A percentile compares a stretch with the other conserved stretches of the same genome.
Conservation (phyloP, 2,113 vertebrate species). For the Cryptomyrus ogoouensis region DNA sequence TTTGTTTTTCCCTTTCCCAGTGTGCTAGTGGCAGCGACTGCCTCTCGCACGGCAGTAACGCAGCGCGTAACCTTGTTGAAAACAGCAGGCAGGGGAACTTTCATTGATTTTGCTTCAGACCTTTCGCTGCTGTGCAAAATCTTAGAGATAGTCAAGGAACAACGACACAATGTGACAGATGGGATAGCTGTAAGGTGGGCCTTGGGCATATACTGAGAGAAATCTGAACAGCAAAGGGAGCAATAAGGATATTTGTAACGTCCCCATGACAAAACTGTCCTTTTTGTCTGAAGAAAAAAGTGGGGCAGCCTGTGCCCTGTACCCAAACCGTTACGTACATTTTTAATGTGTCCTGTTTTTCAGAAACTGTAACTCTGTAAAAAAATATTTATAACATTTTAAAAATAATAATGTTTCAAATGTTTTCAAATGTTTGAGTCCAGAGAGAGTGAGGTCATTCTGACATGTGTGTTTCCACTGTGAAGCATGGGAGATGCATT, state of each 20-base stretch:
- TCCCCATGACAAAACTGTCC: not conserved
- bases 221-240: not conserved
- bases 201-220: not conserved
- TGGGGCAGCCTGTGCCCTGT: not conserved
- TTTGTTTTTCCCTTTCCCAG: not conserved
- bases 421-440: not conserved
- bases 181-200: not conserved
- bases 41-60: not conserved
- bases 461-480: not conserved
- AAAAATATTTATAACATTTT: not conserved
- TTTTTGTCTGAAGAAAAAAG: not conserved
- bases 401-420: not conserved
- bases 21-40: not conserved
- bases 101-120: not conserved
- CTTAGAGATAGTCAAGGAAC: not conserved
- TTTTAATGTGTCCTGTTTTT: not conserved
- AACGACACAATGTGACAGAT: not conserved
- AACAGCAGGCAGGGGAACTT: not conserved
- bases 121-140: not conserved
- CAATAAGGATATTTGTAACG: conserved; percentile 4
- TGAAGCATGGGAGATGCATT: not conserved
- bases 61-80: not conserved
- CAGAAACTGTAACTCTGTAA: not conserved
- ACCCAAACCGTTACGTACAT: not conserved
- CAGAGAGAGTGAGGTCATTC: not conserved